Conservation (phyloP, 2,888 invertebrate species). For the Lysandra bellargus region DNA sequence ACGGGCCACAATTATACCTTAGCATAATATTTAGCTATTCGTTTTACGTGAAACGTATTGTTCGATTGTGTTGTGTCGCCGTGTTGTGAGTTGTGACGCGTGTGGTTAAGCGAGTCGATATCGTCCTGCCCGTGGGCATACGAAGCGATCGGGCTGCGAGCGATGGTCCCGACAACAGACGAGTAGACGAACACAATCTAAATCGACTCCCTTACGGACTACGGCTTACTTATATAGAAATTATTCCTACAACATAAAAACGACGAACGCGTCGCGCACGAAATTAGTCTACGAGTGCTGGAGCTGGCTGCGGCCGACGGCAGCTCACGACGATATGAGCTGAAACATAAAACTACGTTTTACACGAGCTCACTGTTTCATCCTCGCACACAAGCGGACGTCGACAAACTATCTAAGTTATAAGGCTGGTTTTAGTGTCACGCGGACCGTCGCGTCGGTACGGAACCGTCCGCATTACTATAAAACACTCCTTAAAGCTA, state of each 20-base stretch:
- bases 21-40: neutral
- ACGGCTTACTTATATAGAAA: conserved; percentile 35
- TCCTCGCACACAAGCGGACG: neutral
- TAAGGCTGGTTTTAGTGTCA: no score
- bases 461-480: no score
- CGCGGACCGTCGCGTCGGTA: no score
- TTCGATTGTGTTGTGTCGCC: neutral
- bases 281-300: conserved; percentile 61
- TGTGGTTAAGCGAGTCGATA: conserved; percentile 2
- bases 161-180: conserved; percentile 26
- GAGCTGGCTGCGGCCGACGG: conserved; percentile 73
- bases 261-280: conserved; percentile 33
- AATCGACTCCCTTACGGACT: conserved; percentile 33
- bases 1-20: conserved; percentile 9
- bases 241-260: conserved; percentile 43
- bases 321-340: conserved; percentile 81
- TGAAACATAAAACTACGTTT: conserved; percentile 46
- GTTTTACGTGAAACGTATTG: neutral
- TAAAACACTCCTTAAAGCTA: no score
- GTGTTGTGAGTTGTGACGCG: neutral
- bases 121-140: neutral
- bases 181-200: conserved; percentile 32
- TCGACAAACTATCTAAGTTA: neutral
- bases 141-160: conserved; percentile 30
- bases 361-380: neutral